A percentile compares a stretch with the other conserved stretches of the same genome.
Conservation (phyloP, 2,888 invertebrate genomes). For the Sthenelais limicola region DNA sequence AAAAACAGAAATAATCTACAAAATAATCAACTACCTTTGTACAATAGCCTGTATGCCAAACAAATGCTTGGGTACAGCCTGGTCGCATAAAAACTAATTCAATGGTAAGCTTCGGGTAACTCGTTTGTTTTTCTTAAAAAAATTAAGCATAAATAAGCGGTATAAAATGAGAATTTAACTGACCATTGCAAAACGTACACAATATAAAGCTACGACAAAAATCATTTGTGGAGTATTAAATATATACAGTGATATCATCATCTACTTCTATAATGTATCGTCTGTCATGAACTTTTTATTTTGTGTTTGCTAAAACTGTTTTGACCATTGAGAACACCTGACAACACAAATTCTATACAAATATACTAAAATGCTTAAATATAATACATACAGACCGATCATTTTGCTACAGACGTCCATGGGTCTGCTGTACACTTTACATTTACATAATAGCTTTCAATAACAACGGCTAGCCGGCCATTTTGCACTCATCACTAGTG, state of each 20-base stretch:
- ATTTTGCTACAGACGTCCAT: constrained; percentile 32
- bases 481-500: constrained; percentile 35
- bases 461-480: constrained; percentile 15
- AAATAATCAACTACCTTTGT: constrained; percentile 34
- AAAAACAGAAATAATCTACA: constrained; percentile 18
- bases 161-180: constrained; percentile 39
- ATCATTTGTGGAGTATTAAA: constrained; percentile 37
- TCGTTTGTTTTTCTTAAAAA: constrained; percentile 19
- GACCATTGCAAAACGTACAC: constrained; percentile 42
- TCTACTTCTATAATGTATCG: constrained; percentile 25
- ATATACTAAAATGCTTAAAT: constrained; percentile 42
- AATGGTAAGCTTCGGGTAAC: constrained; percentile 19
- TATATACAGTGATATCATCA: constrained; percentile 40
- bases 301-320: constrained; percentile 35
- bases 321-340: constrained; percentile 37
- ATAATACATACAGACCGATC: constrained; percentile 40
- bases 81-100: constrained; percentile 28
- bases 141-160: constrained; percentile 41
- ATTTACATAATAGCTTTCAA: constrained; percentile 19
- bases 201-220: constrained; percentile 43
- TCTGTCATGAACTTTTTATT: constrained; percentile 36
- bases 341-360: constrained; percentile 44
- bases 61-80: constrained; percentile 8
- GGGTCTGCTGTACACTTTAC: constrained; percentile 28
- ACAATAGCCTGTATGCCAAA: constrained; percentile 19